Base-by-base conservation (phyloP, 2,797 vertebrate species). In the Chaetodon trifasciatus region DNA sequence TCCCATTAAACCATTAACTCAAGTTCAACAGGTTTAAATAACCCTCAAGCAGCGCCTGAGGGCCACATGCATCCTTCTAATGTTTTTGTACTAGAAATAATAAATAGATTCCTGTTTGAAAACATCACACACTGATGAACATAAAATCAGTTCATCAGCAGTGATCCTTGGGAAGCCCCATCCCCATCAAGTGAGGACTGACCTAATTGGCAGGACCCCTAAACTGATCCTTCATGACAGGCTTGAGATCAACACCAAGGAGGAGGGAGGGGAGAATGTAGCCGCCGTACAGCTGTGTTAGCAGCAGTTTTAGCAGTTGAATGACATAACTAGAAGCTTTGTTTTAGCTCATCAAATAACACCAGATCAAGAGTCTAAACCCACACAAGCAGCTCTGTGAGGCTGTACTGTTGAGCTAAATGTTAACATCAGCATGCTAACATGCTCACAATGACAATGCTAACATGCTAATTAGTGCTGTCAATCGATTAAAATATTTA, bases 31-130 rank as follows among this genome's bases (percentile, higher is more conserved):
- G 46, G 40, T 49, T 49, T 32, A 32, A 32, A 32, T 3, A 32
- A 32, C 6, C 8, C 5, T 32, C 4, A 21, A 65, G 1, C 3
- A 40, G 44, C 39, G 77, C 35, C n/a, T 11, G 1, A 1, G 42
- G 19, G 52, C 56, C 16, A 39, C 0, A 4, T 39, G 24, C 50
- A 50, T 6, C 19, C 11, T n/a, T 68, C n/a, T 44, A 35, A 57
- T 72, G 5, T 16, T 58, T 64, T 58, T 6, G 7, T 46, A n/a
- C 1, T 74, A 61, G 42, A 67, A 70, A 46, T 24, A 63, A 67
- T 55, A 62, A 78, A 73, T 28, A 4, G 17, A 56, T n/a, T 74
- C 53, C 8, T 35, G 7, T 52, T 67, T 15, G 23, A 47, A 53
- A 81, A 73, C 19, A 72, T 50, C 37, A 40, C 21, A 44, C 2